Evolutionary conservation across 92 coral and sea anemone species (phyloP), one percentile per base, ranked within the genome.

Genomic region (Porites rus): DNA sequence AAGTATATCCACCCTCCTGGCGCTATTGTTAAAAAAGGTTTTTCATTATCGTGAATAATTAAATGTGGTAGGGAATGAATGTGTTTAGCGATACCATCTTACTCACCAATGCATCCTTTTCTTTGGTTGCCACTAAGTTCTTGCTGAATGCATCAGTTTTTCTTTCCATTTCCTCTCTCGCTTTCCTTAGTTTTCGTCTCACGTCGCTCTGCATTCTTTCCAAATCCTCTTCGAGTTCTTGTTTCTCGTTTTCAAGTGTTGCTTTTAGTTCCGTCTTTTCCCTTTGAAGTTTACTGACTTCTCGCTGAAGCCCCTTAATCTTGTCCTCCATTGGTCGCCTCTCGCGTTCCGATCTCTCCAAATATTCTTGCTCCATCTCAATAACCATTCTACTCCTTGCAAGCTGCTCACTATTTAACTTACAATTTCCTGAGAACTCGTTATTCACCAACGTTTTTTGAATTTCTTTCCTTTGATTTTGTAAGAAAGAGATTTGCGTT

Each of bases 271-370:
- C 85, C 7, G 81, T 78, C 67, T 88, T 93, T 78, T 96, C 99
- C 28, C 97, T 94, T 43, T 91, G 90, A 22, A 92, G 79, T 65
- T 93, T 95, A 24, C 78, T 88, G 31, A 96, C 65, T 63, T 96
- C 98, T 28, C 92, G 92, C 78, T 92, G 88, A 65, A 96, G 90
- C 18, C 93, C 96, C 22, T 74, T 90, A 28, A 96, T 86, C 73
- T 95, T 93, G 31, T 95, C 98, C 75, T 96, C 98, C 43, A 96
- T 83, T 7, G 97, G 95, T 58, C 96, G 82, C 66, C 91, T 92
- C 53, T 95, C 99, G 61, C 94, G 88, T 18, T 92, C 95, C 69
- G 93, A 60, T 60, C 96, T 90, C 64, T 86, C 92, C 19, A 71
- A 62, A 71, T 90, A 88, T 46, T 94, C 98, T 63, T 92, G 93